phyloP scores from a whole-genome alignment of 2,888 invertebrate genomes.

The Lydus trimaculatus region DNA sequence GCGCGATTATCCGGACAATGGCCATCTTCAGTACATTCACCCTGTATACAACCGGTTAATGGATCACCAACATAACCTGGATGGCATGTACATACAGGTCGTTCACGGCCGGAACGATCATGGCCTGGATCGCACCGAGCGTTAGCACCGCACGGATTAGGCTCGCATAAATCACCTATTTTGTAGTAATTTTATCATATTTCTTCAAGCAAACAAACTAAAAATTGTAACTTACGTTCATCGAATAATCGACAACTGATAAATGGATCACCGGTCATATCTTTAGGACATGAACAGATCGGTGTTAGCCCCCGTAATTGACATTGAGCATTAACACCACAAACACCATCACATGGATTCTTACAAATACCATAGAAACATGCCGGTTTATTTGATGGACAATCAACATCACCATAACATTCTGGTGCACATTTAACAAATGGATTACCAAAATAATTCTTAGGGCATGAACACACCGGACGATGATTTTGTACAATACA shows the following conservation, averaged over 20 bases:
- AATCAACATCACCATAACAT: conserved; percentile 80
- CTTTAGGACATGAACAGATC: conserved; percentile 84
- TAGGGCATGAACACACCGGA: conserved; percentile 81
- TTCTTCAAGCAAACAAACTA: too few species aligned
- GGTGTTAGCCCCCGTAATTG: conserved; percentile 80
- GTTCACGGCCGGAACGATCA: conserved; percentile 80
- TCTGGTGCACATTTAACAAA: conserved; percentile 80
- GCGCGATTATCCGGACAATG: conserved; percentile 80
- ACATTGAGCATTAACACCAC: conserved; percentile 83
- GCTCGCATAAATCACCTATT: conserved; percentile 81
- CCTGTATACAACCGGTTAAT: conserved; percentile 73
- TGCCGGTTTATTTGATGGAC: conserved; percentile 78
- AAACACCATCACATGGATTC: conserved; percentile 83
- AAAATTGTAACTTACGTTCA: conserved; percentile 67
- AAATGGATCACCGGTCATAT: conserved; percentile 90
- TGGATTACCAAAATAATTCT: conserved; percentile 76
- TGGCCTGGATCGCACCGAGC: conserved; percentile 84
- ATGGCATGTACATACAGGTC: conserved; percentile 86
- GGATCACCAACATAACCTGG: conserved; percentile 82
- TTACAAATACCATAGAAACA: conserved; percentile 84
- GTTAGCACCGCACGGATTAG: conserved; percentile 85
- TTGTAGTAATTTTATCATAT: conserved; percentile 10
- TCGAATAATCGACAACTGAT: conserved; percentile 81
- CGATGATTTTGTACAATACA: conserved; percentile 80
- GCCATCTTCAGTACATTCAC: conserved; percentile 79